phyloP scores from a whole-genome alignment of 37 sponge, comb jelly and placozoan species.

The Beroe forskalii region DNA sequence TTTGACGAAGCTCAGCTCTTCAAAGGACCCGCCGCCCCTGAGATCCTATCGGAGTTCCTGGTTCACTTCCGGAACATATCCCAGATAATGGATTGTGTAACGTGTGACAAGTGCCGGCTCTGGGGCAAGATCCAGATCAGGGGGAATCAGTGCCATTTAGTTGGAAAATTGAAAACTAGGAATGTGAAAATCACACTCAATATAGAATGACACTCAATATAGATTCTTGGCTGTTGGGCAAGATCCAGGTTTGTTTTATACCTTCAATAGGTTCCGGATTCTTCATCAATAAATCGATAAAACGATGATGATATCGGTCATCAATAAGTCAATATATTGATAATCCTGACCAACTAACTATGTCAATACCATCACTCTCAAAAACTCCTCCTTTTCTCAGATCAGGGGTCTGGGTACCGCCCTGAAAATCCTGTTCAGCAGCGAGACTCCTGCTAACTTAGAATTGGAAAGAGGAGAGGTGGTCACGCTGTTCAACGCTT shows the following conservation, averaged over 20 bases:
- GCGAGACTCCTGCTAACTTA: not conserved
- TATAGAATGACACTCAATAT: too few species aligned
- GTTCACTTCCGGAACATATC: slow-evolving; percentile 92
- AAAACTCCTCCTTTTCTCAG: slow-evolving; percentile 65
- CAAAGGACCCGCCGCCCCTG: slow-evolving; percentile 51
- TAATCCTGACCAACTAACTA: too few species aligned
- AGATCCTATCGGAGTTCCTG: slow-evolving; percentile 76
- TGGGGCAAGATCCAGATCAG: slow-evolving; percentile 96
- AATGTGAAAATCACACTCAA: too few species aligned
- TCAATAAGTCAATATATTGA: too few species aligned
- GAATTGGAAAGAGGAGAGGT: slow-evolving; percentile 74
- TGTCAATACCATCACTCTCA: not conserved
- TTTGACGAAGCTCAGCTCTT: slow-evolving; percentile 93
- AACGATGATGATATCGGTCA: too few species aligned
- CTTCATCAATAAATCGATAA: not conserved
- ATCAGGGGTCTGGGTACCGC: slow-evolving; percentile 89
- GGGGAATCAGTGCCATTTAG: not conserved
- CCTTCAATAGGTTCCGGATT: not conserved
- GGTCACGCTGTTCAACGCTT: slow-evolving; percentile 89
- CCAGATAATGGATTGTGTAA: slow-evolving; percentile 98
- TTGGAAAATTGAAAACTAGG: not conserved
- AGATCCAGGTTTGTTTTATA: too few species aligned
- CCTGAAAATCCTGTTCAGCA: slow-evolving; percentile 88
- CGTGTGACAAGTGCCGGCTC: slow-evolving; percentile 91
- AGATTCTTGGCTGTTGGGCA: too few species aligned